Percentiles rank a stretch among this genome's conserved stretches.
phyloP scores from a whole-genome alignment of 2,888 invertebrate species.

The Diadromus collaris region DNA sequence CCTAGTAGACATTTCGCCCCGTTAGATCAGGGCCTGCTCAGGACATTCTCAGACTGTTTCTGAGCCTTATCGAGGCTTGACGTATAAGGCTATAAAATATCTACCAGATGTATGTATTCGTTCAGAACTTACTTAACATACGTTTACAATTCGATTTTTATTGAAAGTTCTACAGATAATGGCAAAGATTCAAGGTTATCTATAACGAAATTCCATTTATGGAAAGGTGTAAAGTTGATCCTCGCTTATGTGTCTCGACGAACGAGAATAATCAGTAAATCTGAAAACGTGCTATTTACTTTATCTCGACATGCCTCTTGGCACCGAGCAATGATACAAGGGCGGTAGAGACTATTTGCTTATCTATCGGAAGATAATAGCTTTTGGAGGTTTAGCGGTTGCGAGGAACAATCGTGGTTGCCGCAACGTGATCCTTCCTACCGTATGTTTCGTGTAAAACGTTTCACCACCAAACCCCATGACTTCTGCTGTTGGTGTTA shows the following conservation, averaged over 20 bases:
- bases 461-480: constrained; percentile 48
- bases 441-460: constrained; percentile 21
- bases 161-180: too few relatives aligned
- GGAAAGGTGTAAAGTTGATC: not conserved
- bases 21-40: too few relatives aligned
- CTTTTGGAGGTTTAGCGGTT: constrained; percentile 44
- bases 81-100: too few relatives aligned
- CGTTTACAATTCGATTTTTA: too few relatives aligned
- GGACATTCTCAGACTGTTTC: too few relatives aligned
- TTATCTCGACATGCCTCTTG: not conserved
- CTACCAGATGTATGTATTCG: not conserved
- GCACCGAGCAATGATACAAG: constrained; percentile 51
- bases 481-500: constrained; percentile 55
- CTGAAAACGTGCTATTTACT: constrained; percentile 37
- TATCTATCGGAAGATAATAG: constrained; percentile 30
- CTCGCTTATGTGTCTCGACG: not conserved
- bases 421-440: constrained; percentile 24
- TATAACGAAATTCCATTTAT: not conserved
- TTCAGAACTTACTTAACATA: not conserved
- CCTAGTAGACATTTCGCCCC: too few relatives aligned
- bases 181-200: too few relatives aligned
- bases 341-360: constrained; percentile 58
- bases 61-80: too few relatives aligned
- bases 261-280: constrained; percentile 19
- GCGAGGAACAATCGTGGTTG: constrained; percentile 5